These are phyloP conservation scores for Acrocephalus arundinaceus DNA, from an alignment of 2,113 vertebrate species.

Conservation along the genomic window DNA sequence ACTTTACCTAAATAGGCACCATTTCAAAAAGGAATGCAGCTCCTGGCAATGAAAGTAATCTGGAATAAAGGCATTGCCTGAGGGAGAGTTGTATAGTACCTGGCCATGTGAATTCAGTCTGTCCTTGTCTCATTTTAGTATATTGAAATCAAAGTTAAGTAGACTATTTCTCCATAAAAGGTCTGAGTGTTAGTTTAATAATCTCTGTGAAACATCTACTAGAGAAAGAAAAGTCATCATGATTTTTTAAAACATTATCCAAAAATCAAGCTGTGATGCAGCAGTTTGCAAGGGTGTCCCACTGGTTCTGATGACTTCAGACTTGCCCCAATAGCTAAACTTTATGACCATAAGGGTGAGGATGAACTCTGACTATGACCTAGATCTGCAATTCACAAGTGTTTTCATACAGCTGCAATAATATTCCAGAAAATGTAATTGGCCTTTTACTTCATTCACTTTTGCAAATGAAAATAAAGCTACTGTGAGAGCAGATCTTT, in stretches of 20 bases:
- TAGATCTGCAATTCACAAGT: slow-evolving; percentile 36
- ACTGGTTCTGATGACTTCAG: slow-evolving; percentile 24
- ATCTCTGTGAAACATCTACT: neutral
- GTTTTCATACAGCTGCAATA: slow-evolving; percentile 63
- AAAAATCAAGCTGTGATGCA: slow-evolving; percentile 32
- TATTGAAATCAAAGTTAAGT: neutral
- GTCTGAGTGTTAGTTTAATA: neutral
- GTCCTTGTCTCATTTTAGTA: neutral
- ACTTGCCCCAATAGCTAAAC: slow-evolving; percentile 12
- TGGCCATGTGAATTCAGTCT: neutral
- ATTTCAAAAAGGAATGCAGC: neutral
- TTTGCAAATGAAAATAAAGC: slow-evolving; percentile 67
- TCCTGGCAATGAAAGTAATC: neutral
- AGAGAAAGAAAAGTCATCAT: neutral
- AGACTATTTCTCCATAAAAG: neutral
- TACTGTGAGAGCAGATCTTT: slow-evolving; percentile 50
- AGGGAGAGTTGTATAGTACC: neutral
- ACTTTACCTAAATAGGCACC: neutral
- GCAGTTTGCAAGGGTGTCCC: neutral
- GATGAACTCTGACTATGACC: slow-evolving; percentile 51
- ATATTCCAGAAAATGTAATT: slow-evolving; percentile 30
- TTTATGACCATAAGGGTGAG: slow-evolving; percentile 23
- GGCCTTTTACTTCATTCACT: slow-evolving; percentile 51
- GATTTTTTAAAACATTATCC: slow-evolving; percentile 19
- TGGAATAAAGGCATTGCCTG: neutral